A percentile compares a stretch with the other conserved stretches of the same genome.
These are phyloP conservation scores for Ptilonorhynchus violaceus DNA, from an alignment of 2,113 vertebrate genomes.

Conservation along the genomic window DNA sequence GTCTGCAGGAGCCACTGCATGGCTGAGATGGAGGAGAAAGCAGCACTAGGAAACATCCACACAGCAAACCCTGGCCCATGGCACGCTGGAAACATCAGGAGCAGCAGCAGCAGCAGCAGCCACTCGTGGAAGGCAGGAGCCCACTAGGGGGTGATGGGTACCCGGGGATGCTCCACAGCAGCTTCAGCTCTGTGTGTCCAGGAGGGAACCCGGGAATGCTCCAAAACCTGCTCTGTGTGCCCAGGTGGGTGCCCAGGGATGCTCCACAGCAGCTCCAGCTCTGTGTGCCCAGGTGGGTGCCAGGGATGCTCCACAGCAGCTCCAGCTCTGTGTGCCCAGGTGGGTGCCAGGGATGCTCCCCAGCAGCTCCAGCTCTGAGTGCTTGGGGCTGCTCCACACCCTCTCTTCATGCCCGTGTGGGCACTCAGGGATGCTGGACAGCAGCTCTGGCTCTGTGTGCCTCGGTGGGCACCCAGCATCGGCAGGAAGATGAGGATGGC, in stretches of 20 bases:
- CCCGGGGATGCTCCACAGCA: not conserved
- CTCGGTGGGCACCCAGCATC: not conserved
- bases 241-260: not conserved
- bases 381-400: not conserved
- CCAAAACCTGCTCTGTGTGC: not conserved
- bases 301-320: not conserved
- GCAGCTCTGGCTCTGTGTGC: not conserved
- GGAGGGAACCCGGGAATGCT: not conserved
- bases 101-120: not conserved
- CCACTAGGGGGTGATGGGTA: conserved; percentile 45
- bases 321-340: not conserved
- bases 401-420: not conserved
- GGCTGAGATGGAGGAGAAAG: not conserved
- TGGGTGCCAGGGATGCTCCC: not conserved
- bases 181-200: not conserved
- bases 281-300: not conserved
- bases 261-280: not conserved
- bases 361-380: not conserved
- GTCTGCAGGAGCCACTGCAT: not conserved
- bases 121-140: not conserved
- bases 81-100: not conserved
- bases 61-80: accelerated
- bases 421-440: not conserved
- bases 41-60: not conserved
- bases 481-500: too few relatives aligned